Evolutionary conservation across 2,113 vertebrate genomes (phyloP).

Genomic region (Gallinago paraguaiae): DNA sequence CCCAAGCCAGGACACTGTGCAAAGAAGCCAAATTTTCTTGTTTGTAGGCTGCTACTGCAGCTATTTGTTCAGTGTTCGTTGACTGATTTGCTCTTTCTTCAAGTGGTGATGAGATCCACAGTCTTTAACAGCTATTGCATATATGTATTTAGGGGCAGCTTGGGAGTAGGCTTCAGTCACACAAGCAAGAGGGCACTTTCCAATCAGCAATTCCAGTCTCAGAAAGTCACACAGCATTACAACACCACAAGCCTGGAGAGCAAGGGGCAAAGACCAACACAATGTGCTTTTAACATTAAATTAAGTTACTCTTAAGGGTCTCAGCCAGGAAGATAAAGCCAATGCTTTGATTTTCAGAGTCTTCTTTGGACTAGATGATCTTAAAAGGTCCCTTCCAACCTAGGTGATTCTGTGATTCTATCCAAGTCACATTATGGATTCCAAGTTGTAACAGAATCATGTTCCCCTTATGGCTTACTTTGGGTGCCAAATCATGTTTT

Average conservation of each 20-base stretch:
- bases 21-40: not conserved
- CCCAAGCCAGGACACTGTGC: not conserved
- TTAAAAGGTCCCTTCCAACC: no score
- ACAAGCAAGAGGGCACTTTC: not conserved
- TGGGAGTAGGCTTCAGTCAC: not conserved
- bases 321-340: not conserved
- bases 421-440: not conserved
- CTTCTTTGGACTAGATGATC: not conserved
- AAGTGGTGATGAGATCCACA: not conserved
- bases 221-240: not conserved
- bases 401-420: not conserved
- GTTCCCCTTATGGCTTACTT: not conserved
- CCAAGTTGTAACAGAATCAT: not conserved
- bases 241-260: not conserved
- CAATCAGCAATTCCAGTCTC: not conserved
- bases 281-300: not conserved
- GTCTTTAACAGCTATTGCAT: not conserved
- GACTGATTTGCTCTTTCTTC: not conserved
- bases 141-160: not conserved
- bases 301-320: not conserved
- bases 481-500: not conserved
- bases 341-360: not conserved
- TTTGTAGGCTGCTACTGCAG: not conserved
- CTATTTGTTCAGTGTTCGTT: not conserved
- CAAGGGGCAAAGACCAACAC: not conserved